Base-by-base conservation (phyloP, 2,797 vertebrate genomes). In the Lophius americanus region DNA sequence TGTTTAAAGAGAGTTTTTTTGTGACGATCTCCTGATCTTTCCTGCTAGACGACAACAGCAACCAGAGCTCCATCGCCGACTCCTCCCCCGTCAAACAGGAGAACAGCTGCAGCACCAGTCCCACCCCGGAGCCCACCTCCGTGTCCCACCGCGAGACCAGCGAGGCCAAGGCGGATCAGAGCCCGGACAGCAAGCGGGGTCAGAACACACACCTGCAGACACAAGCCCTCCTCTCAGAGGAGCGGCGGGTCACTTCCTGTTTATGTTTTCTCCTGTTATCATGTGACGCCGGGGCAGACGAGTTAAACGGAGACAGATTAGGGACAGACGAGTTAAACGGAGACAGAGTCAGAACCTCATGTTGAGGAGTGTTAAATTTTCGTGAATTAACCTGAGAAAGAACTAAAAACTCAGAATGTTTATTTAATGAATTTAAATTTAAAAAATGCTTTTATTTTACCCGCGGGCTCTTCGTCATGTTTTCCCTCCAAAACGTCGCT, bases 51-150 rank as follows among this genome's bases (percentile, higher is more conserved):
- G 98, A 99, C 78, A 98, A 98, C 86, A 99, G 98, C 93, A 99
- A 99, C 92, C 97, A 98, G 96, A 99, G 98, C 88, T 99, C 98
- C 82, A 98, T 99, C 79, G 97, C 97, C 4, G 98, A 99, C 75
- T 97, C 96, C 23, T 99, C 98, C 23, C 97, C 98, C 7, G 94
- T 98, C 79, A 99, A 99, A 57, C 97, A 98, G 89, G 97, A 99
- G 56, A 98, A 96, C 88, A 99, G 97, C 82, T 98, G 96, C 80
- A 99, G 95, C 88, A 96, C 96, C 38, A 99, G 98, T 85, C 98
- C 98, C 1, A 93, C 95, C n/a, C 97, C 97, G 0, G 97, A 99
- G 75, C 92, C 95, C 81, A 90, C 70, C 69, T 73, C 85, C 41
- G 59, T 73, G 10, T 90, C 90, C 51, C 93, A 92, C 77, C 92